Percentiles rank a stretch among this genome's conserved stretches.
phyloP scores from a whole-genome alignment of 2,113 vertebrate species.

The Nesoenas mayeri region DNA sequence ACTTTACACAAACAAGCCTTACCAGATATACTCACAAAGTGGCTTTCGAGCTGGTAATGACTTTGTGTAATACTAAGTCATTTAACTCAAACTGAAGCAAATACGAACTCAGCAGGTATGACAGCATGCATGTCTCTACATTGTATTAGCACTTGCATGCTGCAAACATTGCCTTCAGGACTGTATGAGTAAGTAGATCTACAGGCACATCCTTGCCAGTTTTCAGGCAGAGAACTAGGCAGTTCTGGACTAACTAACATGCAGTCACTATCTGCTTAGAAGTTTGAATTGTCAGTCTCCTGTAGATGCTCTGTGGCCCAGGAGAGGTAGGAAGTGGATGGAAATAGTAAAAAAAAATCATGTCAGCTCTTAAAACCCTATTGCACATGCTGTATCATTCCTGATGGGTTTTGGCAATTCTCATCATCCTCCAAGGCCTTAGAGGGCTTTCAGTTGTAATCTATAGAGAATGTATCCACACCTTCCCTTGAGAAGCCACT shows the following conservation, averaged over 20 bases:
- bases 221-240: neutral
- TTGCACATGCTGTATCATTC: neutral
- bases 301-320: neutral
- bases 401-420: neutral
- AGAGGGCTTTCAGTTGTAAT: neutral
- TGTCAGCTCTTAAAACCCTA: neutral
- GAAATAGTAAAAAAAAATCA: neutral
- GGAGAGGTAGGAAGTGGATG: neutral
- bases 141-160: neutral
- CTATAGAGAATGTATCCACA: neutral
- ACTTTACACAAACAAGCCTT: neutral
- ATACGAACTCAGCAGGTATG: neutral
- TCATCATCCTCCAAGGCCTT: neutral
- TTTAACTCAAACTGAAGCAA: neutral
- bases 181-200: neutral
- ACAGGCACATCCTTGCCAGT: neutral
- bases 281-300: neutral
- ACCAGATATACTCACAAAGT: neutral
- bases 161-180: neutral
- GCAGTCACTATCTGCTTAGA: neutral
- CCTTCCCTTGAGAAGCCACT: neutral
- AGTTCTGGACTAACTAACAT: neutral
- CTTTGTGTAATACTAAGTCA: neutral
- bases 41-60: neutral
- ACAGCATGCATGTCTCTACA: neutral